Conservation (phyloP, 2,113 vertebrate genomes). For the Microtus ochrogaster region DNA sequence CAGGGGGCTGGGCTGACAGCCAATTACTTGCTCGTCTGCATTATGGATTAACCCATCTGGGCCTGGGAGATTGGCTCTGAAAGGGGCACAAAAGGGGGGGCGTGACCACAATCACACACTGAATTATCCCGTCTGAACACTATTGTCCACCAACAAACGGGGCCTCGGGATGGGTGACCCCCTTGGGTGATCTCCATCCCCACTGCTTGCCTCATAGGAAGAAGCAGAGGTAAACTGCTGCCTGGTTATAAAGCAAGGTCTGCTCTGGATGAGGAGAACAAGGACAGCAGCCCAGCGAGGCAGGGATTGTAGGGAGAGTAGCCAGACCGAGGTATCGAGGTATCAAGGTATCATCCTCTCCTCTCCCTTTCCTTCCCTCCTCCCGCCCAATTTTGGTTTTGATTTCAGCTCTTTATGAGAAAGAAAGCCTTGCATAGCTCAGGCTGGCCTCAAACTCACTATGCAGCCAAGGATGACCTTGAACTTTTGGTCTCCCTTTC, state of each 20-base stretch:
- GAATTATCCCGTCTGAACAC: constrained; percentile 90
- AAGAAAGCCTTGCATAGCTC: background rate
- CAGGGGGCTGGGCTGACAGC: constrained; percentile 87
- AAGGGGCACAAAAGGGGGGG: constrained; percentile 92
- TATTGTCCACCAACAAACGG: constrained; percentile 88
- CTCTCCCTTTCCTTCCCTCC: background rate
- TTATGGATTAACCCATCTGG: constrained; percentile 99
- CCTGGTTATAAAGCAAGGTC: constrained; percentile 67
- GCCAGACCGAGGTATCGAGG: background rate
- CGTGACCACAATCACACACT: constrained; percentile 93
- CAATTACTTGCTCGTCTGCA: constrained; percentile 92
- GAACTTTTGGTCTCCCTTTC: background rate
- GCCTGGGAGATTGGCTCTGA: constrained; percentile 90
- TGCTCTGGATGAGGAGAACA: background rate
- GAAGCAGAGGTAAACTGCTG: constrained; percentile 38
- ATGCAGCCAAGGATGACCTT: background rate
- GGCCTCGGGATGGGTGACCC: constrained; percentile 77
- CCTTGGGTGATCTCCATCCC: constrained; percentile 66
- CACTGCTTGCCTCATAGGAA: constrained; percentile 32
- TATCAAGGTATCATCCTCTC: background rate
- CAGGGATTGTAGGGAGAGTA: background rate
- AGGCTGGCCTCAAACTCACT: background rate
- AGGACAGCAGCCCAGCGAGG: background rate
- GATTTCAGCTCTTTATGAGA: background rate
- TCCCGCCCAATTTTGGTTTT: background rate